Percentiles rank a stretch among this genome's conserved stretches.
Evolutionary conservation across 2,888 invertebrate species (phyloP).

Genomic region (Lysandra bellargus): DNA sequence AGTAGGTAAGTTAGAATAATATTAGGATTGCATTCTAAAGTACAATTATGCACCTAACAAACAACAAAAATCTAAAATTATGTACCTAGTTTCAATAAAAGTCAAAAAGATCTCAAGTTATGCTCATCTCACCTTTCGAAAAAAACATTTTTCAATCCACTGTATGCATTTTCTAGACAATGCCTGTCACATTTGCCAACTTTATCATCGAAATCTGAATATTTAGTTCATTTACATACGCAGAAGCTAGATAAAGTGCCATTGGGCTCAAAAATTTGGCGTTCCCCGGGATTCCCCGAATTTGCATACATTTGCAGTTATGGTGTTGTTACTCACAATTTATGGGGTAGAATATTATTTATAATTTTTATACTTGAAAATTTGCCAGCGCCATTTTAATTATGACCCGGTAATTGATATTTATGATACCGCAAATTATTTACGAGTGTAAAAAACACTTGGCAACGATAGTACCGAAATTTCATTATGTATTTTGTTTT

Average conservation of each 20-base stretch:
- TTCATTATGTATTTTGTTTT: background rate
- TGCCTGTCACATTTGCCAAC: background rate
- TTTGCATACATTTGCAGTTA: conserved; percentile 76
- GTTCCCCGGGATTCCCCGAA: conserved; percentile 57
- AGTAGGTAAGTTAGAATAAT: too few species aligned
- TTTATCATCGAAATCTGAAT: conserved; percentile 19
- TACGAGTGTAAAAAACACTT: conserved; percentile 21
- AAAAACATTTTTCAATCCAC: background rate
- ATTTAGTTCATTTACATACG: conserved; percentile 21
- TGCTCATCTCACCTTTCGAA: background rate
- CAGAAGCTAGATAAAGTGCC: conserved; percentile 24
- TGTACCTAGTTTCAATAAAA: background rate
- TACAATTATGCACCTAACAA: too few species aligned
- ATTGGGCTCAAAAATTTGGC: conserved; percentile 28
- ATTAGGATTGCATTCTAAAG: too few species aligned
- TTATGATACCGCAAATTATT: conserved; percentile 22
- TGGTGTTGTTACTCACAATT: conserved; percentile 66
- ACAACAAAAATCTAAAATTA: too few species aligned
- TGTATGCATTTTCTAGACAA: background rate
- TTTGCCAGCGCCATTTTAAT: conserved; percentile 37
- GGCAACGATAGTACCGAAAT: background rate
- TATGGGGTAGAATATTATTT: conserved; percentile 69
- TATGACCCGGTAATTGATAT: conserved; percentile 26
- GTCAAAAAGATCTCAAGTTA: background rate
- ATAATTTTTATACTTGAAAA: conserved; percentile 52